Evolutionary conservation across 2,113 vertebrate genomes (phyloP), one percentile per base, ranked within the genome.

Genomic region (Setophaga petechia): DNA sequence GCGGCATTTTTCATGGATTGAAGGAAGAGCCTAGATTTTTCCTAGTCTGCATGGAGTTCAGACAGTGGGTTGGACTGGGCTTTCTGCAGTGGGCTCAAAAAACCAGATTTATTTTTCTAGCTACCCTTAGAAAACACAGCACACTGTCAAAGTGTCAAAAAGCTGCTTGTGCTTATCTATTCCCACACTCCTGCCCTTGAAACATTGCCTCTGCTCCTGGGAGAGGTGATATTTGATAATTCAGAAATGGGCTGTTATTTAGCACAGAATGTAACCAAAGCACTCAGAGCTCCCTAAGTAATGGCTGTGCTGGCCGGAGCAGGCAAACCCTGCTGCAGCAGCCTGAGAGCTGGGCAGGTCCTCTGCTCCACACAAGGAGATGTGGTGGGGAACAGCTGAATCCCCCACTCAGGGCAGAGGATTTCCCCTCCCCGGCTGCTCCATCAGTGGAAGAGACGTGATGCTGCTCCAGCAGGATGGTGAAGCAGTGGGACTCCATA

Each of bases 221-320:
- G 87, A 87, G 62, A 65, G 30, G 16, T 66, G 58, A 49, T 83
- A 62, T 22, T 71, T 39, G 61, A 44, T 84, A 91, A 91, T 44
- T 94, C 59, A 90, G 91, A 78, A 94, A 87, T 28, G 11, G 51
- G 35, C n/a, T 94, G 67, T 57, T 87, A 61, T 41, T 85, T 83
- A 79, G 62, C 55, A 47, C 49, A 61, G 20, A 83, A 65, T 35
- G 20, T 31, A 94, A 65, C 43, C 28, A 62, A 73, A 87, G 13
- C 10, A 7, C 58, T 79, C 0, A 0, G 44, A 54, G 54, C 46
- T 95, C 63, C 27, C 6, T 62, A 76, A 88, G 65, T 20, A 55
- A 59, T 61, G 37, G 33, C 71, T 65, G 16, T 0, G 0, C 55
- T 6, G 20, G 12, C 17, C 2, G 0, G 57, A 78, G 33, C 0